Base-by-base conservation (phyloP, 37 sponge, comb jelly and placozoan genomes). In the Petrosia ficiformis region DNA sequence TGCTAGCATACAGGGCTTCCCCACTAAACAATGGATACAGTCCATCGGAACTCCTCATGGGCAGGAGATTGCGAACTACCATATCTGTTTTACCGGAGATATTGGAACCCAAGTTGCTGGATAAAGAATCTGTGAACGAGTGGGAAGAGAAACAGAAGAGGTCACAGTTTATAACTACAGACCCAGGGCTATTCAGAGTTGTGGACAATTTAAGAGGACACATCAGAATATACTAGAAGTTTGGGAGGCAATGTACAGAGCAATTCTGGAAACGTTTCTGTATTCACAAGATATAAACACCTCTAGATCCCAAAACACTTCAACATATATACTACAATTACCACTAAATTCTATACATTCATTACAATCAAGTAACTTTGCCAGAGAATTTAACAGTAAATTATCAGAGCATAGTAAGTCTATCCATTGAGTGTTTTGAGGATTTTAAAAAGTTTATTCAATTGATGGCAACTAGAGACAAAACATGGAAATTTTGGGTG, bases 401-500 rank as follows among this genome's bases (percentile, higher is more conserved):
- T 48, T 48, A 14, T 14, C 8, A 14, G 14, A 48, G 14, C 14
- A 8, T 19, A 8, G 8, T 48, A 48, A 14, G 8, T 19, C 54
- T 14, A 61, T n/a, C 63, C 11, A 22, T 22, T 6, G n/a, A 5
- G 6, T 26, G 11, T n/a, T 71, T 71, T 71, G 72, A 71, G 4
- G 54, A 52, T 29, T 73, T 73, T 10, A 48, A 48, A 33, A 19
- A 24, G 21, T 71, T 71, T 71, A 5, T 76, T 2, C 42, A 76
- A n/a, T 39, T 57, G 11, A 57, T 32, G 24, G 58, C 75, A 36
- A 4, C 3, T 3, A 74, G 25, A 32, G 58, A 57, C 57, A 41
- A 74, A 29, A 63, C 77, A 37, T 76, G 77, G 77, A 34, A 32
- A 31, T 75, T 77, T 38, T 76, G 77, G 77, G 67, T 65, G 3